Conservation (phyloP, 2,888 invertebrate species). For the Creontiades dilutus region DNA sequence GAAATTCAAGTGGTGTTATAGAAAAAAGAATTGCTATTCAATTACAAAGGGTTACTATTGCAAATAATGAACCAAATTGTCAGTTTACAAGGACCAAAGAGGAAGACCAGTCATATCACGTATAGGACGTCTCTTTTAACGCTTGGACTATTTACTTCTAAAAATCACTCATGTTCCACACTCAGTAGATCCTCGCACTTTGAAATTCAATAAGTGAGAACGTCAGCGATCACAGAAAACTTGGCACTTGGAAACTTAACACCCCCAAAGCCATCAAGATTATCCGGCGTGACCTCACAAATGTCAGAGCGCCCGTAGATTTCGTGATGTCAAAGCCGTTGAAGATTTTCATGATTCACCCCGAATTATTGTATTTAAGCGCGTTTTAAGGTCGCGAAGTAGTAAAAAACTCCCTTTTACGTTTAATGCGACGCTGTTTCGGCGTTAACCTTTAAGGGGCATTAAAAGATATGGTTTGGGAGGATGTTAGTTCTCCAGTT, state of each 20-base stretch:
- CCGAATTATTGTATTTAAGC: neutral
- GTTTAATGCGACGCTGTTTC: neutral
- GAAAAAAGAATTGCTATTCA: too few relatives aligned
- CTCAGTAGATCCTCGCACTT: neutral
- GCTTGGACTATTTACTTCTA: too few relatives aligned
- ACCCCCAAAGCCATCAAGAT: neutral
- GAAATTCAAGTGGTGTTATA: too few relatives aligned
- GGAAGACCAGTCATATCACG: too few relatives aligned
- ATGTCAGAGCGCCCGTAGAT: neutral
- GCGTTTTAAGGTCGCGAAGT: neutral
- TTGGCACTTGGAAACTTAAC: slow-evolving; percentile 78
- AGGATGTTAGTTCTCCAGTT: neutral
- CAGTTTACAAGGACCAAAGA: too few relatives aligned
- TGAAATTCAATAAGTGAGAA: neutral
- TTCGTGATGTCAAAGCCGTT: too few relatives aligned
- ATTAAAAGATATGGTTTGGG: neutral
- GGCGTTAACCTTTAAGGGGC: slow-evolving; percentile 30
- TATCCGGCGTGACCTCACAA: neutral
- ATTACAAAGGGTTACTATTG: too few relatives aligned
- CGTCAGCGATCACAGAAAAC: neutral
- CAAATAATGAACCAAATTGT: too few relatives aligned
- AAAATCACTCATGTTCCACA: neutral
- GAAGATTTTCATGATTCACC: neutral
- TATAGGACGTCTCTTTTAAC: too few relatives aligned
- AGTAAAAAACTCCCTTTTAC: neutral